These are phyloP conservation scores for Sphaeridia pumilis DNA, from an alignment of 2,888 invertebrate genomes.

Conservation along the genomic window DNA sequence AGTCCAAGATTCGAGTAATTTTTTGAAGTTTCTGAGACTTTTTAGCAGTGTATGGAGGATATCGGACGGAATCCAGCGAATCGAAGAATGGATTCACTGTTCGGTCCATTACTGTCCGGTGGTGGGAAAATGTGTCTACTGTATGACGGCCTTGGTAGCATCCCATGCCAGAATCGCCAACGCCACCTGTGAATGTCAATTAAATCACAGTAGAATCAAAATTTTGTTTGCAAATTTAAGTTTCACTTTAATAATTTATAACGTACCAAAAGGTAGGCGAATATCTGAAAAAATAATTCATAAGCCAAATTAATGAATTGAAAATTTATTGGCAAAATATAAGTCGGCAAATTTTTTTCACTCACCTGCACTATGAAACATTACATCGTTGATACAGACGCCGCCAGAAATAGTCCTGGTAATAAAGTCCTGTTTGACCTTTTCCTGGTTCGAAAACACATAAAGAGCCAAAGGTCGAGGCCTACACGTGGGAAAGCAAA, in stretches of 20 bases:
- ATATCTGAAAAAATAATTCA: conserved; percentile 2
- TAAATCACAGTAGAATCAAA: conserved; percentile 2
- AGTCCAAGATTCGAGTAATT: not conserved
- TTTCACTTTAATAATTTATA: not conserved
- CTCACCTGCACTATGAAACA: conserved; percentile 6
- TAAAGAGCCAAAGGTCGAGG: conserved; percentile 85
- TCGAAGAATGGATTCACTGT: conserved; percentile 20
- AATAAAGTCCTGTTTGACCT: conserved; percentile 51
- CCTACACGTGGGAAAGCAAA: conserved; percentile 43
- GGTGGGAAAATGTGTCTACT: conserved; percentile 89
- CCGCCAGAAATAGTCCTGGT: conserved; percentile 67
- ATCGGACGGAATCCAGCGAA: conserved; percentile 12
- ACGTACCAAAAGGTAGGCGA: conserved; percentile 10
- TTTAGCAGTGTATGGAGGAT: not conserved
- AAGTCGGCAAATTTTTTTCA: not conserved
- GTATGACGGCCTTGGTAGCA: conserved; percentile 80
- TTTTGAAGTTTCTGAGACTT: not conserved
- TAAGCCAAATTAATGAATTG: not conserved
- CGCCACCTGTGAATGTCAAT: conserved; percentile 8
- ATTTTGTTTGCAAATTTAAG: not conserved
- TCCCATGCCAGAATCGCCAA: conserved; percentile 7
- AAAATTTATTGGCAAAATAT: not conserved
- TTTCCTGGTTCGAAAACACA: conserved; percentile 59
- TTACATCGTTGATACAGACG: conserved; percentile 13
- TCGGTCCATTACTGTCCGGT: conserved; percentile 48